Evolutionary conservation across 1,140 invertebrate species (phyloP).

Genomic region (Olivierus martensii): DNA sequence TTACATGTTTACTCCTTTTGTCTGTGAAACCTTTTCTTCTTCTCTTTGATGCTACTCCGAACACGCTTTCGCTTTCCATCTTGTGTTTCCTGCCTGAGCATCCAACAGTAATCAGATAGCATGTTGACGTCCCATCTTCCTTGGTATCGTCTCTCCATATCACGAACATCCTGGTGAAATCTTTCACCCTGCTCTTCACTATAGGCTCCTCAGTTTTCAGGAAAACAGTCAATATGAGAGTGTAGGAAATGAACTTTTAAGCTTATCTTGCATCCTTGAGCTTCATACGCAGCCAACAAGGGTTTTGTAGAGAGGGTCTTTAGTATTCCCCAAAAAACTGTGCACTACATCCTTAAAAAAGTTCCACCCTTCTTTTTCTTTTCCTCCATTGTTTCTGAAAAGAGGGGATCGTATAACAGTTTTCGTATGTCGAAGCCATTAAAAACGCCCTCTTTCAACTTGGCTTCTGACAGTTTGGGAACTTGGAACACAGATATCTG

Average conservation of each 20-base stretch:
- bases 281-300: not conserved
- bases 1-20: not conserved
- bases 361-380: constrained; percentile 6
- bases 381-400: constrained; percentile 8
- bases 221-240: not conserved
- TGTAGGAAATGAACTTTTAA: not conserved
- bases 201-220: not conserved
- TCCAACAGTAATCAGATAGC: not conserved
- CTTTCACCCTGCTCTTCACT: too few species aligned
- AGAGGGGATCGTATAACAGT: constrained; percentile 10
- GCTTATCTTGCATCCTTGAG: not conserved
- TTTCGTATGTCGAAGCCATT: constrained; percentile 6
- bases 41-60: not conserved
- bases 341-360: constrained; percentile 6
- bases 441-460: constrained; percentile 12
- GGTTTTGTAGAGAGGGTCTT: not conserved
- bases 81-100: not conserved
- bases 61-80: not conserved
- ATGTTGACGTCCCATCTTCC: too few species aligned
- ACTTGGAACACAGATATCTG: constrained; percentile 23
- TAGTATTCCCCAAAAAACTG: not conserved
- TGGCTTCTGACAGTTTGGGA: constrained; percentile 23
- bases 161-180: too few species aligned
- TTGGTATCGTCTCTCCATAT: too few species aligned
- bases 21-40: not conserved